These are phyloP conservation scores for Ptychochromis oligacanthus DNA, from an alignment of 2,113 vertebrate genomes.

Conservation along the genomic window DNA sequence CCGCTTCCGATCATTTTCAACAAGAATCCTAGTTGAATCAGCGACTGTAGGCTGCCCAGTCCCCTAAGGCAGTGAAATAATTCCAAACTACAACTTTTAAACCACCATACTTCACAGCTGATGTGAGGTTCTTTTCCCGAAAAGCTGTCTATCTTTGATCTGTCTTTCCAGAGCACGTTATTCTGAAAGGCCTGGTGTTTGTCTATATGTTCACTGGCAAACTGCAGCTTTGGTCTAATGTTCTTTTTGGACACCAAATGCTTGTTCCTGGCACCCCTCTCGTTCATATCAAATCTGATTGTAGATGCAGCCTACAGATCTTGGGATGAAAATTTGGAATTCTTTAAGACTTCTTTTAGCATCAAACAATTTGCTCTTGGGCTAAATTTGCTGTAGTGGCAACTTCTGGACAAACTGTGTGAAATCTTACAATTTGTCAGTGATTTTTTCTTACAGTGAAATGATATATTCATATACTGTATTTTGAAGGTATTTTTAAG, in stretches of 20 bases:
- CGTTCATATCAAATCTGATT: background rate
- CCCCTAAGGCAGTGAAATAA: background rate
- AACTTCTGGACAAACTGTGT: background rate
- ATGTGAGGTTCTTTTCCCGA: background rate
- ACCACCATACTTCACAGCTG: background rate
- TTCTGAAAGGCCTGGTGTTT: background rate
- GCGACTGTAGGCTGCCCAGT: fast-evolving
- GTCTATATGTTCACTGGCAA: background rate
- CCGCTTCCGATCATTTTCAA: background rate
- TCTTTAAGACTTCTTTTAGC: no score
- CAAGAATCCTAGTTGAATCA: background rate
- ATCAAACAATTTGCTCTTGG: no score
- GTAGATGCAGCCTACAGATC: background rate
- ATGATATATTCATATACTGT: background rate
- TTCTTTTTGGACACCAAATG: background rate
- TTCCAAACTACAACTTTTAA: background rate
- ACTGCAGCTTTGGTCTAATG: background rate
- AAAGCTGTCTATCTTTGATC: background rate
- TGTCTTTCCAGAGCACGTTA: background rate
- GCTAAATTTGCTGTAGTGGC: no score
- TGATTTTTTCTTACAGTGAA: background rate
- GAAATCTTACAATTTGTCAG: background rate
- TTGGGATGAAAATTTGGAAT: no score
- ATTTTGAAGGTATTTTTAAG: no score
- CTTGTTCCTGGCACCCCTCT: background rate